Percentiles rank a stretch among this genome's conserved stretches.
These are phyloP conservation scores for Lepus oiostolus DNA, from an alignment of 2,797 vertebrate genomes.

Conservation along the genomic window DNA sequence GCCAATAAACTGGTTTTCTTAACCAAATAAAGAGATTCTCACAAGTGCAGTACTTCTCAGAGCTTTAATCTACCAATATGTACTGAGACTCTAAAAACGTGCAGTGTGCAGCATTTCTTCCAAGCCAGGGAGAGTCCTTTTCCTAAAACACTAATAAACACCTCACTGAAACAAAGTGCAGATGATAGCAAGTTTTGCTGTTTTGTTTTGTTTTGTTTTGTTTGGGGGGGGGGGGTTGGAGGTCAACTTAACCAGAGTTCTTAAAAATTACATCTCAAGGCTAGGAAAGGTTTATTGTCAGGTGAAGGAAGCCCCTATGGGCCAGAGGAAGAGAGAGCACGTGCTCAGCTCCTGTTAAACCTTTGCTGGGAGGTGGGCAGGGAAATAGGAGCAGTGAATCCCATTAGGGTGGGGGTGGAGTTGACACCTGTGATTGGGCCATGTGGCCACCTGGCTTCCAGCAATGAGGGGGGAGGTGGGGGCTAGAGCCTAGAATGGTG, in stretches of 20 bases:
- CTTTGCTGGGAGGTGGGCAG: too few relatives aligned
- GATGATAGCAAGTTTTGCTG: background rate
- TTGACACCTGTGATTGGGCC: too few relatives aligned
- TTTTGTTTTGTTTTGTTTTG: background rate
- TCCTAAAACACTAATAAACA: background rate
- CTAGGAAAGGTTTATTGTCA: too few relatives aligned
- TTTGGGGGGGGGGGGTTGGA: background rate
- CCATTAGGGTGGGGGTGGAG: too few relatives aligned
- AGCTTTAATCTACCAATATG: background rate
- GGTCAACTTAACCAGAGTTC: background rate
- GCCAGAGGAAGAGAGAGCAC: too few relatives aligned
- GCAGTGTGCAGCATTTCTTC: background rate
- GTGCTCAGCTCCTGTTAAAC: too few relatives aligned
- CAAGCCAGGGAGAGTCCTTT: background rate
- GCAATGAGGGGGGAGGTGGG: too few relatives aligned
- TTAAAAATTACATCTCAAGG: background rate
- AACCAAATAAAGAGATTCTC: background rate
- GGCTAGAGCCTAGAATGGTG: too few relatives aligned
- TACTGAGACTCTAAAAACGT: background rate
- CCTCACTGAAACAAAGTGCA: background rate
- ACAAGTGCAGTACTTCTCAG: background rate
- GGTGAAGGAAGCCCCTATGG: too few relatives aligned
- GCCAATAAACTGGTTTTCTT: constrained; percentile 23
- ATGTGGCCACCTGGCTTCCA: too few relatives aligned
- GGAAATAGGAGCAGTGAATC: too few relatives aligned